Conservation (phyloP, 2,888 invertebrate species). For the Himalopsyche anomala region DNA sequence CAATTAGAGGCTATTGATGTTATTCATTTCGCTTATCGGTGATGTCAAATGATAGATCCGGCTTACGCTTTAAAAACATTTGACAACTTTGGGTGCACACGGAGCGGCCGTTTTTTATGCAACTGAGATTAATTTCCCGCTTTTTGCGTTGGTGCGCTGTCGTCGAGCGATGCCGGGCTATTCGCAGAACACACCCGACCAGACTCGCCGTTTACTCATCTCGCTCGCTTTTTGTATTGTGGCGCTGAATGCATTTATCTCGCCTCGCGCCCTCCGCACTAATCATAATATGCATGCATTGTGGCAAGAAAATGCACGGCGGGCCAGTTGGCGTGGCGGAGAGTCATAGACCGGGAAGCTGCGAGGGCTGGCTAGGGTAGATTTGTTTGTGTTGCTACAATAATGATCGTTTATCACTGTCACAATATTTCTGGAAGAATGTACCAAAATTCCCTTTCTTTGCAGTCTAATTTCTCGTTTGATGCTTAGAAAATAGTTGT, state of each 20-base stretch:
- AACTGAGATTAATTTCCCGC: slow-evolving; percentile 36
- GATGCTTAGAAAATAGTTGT: no score
- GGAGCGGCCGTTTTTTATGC: slow-evolving; percentile 13
- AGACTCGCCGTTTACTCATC: slow-evolving; percentile 24
- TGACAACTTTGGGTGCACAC: neutral
- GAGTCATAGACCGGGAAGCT: neutral
- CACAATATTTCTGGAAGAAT: neutral
- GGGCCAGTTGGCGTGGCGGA: neutral
- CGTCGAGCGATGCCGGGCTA: neutral
- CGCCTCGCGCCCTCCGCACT: slow-evolving; percentile 33
- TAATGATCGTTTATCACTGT: slow-evolving; percentile 26
- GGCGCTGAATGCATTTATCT: slow-evolving; percentile 25
- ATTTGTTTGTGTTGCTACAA: neutral
- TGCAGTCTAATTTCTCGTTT: no score
- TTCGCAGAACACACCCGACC: neutral
- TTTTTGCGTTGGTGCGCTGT: slow-evolving; percentile 18
- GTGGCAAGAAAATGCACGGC: neutral
- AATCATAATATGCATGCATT: slow-evolving; percentile 31
- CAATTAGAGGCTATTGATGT: no score
- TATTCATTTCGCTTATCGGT: no score
- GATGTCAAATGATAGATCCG: no score
- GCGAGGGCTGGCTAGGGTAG: neutral
- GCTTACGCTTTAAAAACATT: neutral
- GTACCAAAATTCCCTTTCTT: no score
- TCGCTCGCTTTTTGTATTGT: slow-evolving; percentile 17